Conservation (phyloP, 2,888 invertebrate genomes). For the Fragum sueziense region DNA sequence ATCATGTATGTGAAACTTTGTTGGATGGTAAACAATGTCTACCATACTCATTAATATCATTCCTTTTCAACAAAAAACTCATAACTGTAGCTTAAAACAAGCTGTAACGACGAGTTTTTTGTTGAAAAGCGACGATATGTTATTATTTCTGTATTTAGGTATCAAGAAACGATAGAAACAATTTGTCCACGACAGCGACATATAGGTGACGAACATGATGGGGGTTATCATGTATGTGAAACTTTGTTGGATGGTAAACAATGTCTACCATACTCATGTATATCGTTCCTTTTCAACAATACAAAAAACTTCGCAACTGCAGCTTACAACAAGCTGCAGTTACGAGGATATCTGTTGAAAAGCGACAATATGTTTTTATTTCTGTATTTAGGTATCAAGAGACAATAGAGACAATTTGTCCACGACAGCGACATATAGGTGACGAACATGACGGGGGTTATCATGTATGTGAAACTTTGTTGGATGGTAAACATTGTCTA, state of each 20-base stretch:
- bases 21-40: too few relatives aligned
- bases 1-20: conserved; percentile 9
- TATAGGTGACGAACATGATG: conserved; percentile 1
- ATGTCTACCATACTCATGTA: background rate
- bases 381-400: conserved; percentile 9
- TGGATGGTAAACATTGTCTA: background rate
- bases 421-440: conserved; percentile 12
- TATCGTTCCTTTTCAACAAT: too few relatives aligned
- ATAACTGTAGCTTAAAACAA: too few relatives aligned
- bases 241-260: background rate
- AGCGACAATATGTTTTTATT: too few relatives aligned
- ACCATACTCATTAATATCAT: too few relatives aligned
- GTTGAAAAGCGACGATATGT: too few relatives aligned
- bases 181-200: conserved; percentile 3
- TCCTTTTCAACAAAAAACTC: too few relatives aligned
- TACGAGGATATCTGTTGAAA: too few relatives aligned
- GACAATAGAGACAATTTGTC: conserved; percentile 1
- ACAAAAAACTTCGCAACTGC: too few relatives aligned
- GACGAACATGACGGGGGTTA: conserved; percentile 7
- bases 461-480: conserved; percentile 4
- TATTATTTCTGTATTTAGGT: too few relatives aligned
- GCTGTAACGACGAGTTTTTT: too few relatives aligned
- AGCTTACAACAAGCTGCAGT: too few relatives aligned
- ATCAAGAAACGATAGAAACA: conserved; percentile 1
- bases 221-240: conserved; percentile 4